Conservation (phyloP, 2,113 vertebrate genomes). For the Meles meles region DNA sequence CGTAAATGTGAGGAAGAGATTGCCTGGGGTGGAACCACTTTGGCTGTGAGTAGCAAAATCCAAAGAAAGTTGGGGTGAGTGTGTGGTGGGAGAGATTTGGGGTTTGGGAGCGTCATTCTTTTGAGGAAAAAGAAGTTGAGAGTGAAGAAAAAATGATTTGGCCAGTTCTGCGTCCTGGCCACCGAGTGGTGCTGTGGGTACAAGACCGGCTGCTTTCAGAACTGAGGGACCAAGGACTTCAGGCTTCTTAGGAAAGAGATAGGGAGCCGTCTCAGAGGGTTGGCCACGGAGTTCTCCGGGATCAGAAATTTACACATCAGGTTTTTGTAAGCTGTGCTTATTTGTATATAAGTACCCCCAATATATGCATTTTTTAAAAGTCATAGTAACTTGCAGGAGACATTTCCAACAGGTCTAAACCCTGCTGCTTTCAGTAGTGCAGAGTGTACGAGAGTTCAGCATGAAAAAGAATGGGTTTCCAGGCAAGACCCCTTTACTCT, state of each 20-base stretch:
- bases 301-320: background rate
- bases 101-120: background rate
- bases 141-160: background rate
- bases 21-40: background rate
- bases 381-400: background rate
- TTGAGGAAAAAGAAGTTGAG: background rate
- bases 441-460: background rate
- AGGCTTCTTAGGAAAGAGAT: background rate
- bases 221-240: background rate
- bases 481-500: background rate
- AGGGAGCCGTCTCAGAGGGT: background rate
- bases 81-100: background rate
- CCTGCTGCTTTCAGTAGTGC: background rate
- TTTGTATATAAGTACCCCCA: background rate
- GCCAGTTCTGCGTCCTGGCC: conserved; percentile 38
- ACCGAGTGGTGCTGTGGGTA: conserved; percentile 53
- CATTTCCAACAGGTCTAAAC: background rate
- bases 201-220: background rate
- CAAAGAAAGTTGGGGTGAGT: background rate
- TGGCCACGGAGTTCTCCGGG: background rate
- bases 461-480: background rate
- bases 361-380: background rate
- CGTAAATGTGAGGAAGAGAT: background rate
- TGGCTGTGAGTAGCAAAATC: background rate
- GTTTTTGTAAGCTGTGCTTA: background rate